Conservation (phyloP, 2,888 invertebrate genomes). For the Agrilus biguttatus region DNA sequence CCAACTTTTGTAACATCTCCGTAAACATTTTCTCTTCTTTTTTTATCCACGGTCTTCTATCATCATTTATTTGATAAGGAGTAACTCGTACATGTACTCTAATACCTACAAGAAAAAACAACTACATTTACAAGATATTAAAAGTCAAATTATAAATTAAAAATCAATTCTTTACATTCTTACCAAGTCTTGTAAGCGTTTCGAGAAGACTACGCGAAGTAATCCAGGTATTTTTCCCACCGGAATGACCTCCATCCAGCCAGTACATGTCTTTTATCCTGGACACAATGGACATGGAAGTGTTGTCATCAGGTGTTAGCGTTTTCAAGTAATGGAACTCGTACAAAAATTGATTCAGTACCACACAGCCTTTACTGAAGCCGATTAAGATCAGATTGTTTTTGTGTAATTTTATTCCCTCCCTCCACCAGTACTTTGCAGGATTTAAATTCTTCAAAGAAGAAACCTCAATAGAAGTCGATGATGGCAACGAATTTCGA, state of each 20-base stretch:
- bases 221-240: constrained; percentile 77
- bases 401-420: constrained; percentile 41
- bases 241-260: constrained; percentile 87
- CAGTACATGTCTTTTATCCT: constrained; percentile 68
- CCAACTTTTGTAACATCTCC: constrained; percentile 46
- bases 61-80: constrained; percentile 78
- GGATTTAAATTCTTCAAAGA: no score
- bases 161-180: constrained; percentile 9
- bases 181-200: constrained; percentile 57
- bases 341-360: constrained; percentile 78
- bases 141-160: no score
- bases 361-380: constrained; percentile 89
- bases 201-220: constrained; percentile 59
- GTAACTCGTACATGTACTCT: constrained; percentile 69
- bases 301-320: constrained; percentile 46
- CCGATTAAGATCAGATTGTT: constrained; percentile 51
- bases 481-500: no score
- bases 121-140: not conserved
- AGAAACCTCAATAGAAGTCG: no score
- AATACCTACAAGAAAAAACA: constrained; percentile 36
- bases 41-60: constrained; percentile 69
- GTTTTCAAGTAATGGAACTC: constrained; percentile 67
- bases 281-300: constrained; percentile 45
- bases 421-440: constrained; percentile 38
- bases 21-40: constrained; percentile 69